Evolutionary conservation across 2,113 vertebrate genomes (phyloP).

Genomic region (Microcebus griseorufus): DNA sequence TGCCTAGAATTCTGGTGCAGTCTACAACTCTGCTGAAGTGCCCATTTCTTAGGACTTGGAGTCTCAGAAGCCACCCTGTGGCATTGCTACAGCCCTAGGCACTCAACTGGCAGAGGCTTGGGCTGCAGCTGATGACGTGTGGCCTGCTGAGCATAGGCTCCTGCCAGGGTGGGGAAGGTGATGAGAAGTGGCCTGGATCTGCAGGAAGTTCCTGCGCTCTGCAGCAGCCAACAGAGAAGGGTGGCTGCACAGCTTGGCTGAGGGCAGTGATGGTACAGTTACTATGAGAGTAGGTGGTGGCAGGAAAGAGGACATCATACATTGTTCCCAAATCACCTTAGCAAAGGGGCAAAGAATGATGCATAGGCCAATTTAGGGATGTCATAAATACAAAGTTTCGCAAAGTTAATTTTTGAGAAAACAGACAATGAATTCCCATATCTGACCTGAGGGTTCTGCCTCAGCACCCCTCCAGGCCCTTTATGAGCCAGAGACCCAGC

Average conservation of each 20-base stretch:
- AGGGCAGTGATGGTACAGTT: not conserved
- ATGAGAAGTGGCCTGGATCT: not conserved
- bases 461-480: not conserved
- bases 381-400: not conserved
- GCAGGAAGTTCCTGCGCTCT: not conserved
- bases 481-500: not conserved
- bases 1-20: not conserved
- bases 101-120: not conserved
- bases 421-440: not conserved
- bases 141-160: not conserved
- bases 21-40: not conserved
- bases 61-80: not conserved
- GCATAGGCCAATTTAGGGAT: not conserved
- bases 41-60: not conserved
- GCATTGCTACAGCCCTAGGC: not conserved
- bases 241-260: not conserved
- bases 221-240: not conserved
- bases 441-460: not conserved
- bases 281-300: not conserved
- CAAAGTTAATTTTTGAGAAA: not conserved
- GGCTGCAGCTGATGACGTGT: not conserved
- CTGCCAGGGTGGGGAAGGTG: not conserved
- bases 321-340: not conserved
- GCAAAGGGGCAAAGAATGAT: not conserved
- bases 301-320: not conserved